Conservation (phyloP, 2,113 vertebrate species). For the Callospermophilus lateralis region DNA sequence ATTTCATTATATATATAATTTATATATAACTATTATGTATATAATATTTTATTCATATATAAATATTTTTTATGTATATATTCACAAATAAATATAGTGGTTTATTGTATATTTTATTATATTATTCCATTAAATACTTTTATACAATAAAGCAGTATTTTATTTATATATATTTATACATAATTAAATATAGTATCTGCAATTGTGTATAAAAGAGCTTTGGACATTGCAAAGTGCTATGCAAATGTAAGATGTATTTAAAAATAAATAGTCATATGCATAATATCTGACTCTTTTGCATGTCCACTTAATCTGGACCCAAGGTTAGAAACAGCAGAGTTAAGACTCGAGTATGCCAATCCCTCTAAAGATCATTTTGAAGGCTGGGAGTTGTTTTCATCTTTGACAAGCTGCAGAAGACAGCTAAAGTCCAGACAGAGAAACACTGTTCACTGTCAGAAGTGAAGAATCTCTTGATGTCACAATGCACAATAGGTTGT, state of each 20-base stretch:
- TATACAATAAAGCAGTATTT: too few species aligned
- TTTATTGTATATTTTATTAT: too few species aligned
- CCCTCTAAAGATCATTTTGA: background rate
- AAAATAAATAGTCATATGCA: conserved; percentile 1
- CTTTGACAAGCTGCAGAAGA: background rate
- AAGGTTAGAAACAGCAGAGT: background rate
- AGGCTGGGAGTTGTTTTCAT: background rate
- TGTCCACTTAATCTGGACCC: conserved; percentile 15
- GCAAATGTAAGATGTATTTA: conserved; percentile 14
- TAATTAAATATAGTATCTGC: background rate
- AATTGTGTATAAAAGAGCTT: background rate
- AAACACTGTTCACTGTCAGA: background rate
- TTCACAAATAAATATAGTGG: too few species aligned
- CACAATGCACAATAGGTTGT: background rate
- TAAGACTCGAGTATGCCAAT: background rate
- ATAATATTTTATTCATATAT: too few species aligned
- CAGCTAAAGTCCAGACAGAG: background rate
- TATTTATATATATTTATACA: background rate
- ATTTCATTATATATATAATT: background rate
- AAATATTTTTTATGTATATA: too few species aligned
- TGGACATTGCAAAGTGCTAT: background rate
- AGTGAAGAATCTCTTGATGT: background rate
- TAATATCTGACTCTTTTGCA: background rate
- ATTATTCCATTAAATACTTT: too few species aligned
- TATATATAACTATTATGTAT: background rate